Percentiles rank a stretch among this genome's conserved stretches.
Evolutionary conservation across 2,888 invertebrate genomes (phyloP).

Genomic region (Aleiodes leptofemur): DNA sequence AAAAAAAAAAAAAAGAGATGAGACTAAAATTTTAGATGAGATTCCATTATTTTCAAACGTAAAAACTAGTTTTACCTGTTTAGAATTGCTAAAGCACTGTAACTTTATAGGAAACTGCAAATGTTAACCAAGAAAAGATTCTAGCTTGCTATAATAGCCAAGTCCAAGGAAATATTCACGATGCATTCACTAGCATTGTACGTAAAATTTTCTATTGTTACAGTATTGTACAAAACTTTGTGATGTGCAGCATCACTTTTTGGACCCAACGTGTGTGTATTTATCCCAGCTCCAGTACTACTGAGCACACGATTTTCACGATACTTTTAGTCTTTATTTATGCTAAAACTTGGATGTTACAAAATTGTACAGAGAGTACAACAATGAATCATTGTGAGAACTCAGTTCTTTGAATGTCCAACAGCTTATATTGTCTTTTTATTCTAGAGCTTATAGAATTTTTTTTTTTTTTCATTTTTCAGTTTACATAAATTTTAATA

Average conservation of each 20-base stretch:
- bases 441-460: conserved; percentile 31
- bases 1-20: conserved; percentile 30
- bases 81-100: conserved; percentile 49
- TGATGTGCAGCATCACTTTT: conserved; percentile 45
- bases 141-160: conserved; percentile 27
- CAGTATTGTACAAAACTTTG: conserved; percentile 59
- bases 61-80: conserved; percentile 34
- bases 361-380: conserved; percentile 52
- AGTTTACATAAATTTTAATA: neutral
- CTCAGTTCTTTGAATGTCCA: conserved; percentile 25
- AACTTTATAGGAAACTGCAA: conserved; percentile 24
- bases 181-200: conserved; percentile 23
- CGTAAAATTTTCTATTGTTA: conserved; percentile 37
- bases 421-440: conserved; percentile 15
- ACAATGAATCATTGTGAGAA: conserved; percentile 56
- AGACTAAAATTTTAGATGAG: neutral
- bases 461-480: neutral
- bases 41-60: conserved; percentile 28
- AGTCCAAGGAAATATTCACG: conserved; percentile 21
- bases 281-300: neutral
- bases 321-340: conserved; percentile 53
- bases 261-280: conserved; percentile 19
- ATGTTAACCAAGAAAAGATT: conserved; percentile 32
- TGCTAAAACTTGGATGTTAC: conserved; percentile 55
- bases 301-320: conserved; percentile 47